Percentiles rank a stretch among this genome's conserved stretches.
Conservation (phyloP, 1,140 invertebrate genomes). For the Drosophila malerkotliana region DNA sequence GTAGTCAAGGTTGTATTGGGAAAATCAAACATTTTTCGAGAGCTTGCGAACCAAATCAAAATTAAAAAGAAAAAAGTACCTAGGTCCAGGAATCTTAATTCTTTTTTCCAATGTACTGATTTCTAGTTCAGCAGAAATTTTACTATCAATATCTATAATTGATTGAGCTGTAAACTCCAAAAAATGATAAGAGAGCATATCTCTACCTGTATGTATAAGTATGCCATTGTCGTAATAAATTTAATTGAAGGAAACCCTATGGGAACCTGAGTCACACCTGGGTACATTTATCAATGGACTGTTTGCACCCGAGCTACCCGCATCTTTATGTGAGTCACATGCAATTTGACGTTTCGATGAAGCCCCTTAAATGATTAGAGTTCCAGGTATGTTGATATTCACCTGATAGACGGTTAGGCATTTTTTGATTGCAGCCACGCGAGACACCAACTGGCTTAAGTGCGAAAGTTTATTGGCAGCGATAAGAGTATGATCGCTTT, state of each 20-base stretch:
- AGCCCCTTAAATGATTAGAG: background rate
- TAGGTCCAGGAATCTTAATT: background rate
- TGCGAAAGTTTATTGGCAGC: conserved; percentile 6
- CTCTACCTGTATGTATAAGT: background rate
- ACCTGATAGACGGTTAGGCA: conserved; percentile 24
- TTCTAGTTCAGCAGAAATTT: background rate
- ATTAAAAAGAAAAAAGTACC: background rate
- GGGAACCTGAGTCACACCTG: conserved; percentile 11
- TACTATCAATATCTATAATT: background rate
- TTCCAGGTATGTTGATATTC: conserved; percentile 17
- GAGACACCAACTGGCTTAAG: background rate
- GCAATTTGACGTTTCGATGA: conserved; percentile 8
- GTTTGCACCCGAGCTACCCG: background rate
- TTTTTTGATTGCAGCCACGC: conserved; percentile 16
- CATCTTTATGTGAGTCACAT: conserved; percentile 27
- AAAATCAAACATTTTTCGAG: background rate
- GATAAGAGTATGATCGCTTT: conserved; percentile 15
- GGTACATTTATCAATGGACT: conserved; percentile 23
- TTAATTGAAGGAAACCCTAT: conserved; percentile 16
- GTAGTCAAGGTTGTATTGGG: background rate
- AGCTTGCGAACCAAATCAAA: background rate
- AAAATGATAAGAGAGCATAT: conserved; percentile 21
- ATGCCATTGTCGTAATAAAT: background rate
- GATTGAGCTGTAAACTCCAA: background rate
- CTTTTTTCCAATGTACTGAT: background rate